Conservation (phyloP, 2,888 invertebrate genomes). For the Epiblema foenella region DNA sequence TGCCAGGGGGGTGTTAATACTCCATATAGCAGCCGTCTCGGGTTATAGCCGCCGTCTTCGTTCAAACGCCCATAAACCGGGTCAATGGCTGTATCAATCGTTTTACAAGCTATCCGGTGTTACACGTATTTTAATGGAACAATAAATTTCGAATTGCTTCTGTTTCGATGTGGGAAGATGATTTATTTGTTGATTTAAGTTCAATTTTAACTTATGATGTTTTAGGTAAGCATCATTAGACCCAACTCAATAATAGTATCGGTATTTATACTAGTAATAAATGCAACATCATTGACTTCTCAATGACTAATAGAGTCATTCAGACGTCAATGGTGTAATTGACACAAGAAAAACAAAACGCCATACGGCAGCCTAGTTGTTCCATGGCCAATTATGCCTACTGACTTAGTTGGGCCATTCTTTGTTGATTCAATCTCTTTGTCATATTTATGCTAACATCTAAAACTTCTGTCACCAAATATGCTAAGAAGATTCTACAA, state of each 20-base stretch:
- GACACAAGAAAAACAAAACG: conserved; percentile 2
- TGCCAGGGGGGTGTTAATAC: neutral
- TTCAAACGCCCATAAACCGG: conserved; percentile 10
- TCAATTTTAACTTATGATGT: neutral
- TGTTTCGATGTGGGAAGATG: neutral
- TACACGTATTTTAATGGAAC: neutral
- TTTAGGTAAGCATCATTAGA: neutral
- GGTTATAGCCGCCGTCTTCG: conserved; percentile 17
- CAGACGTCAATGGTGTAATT: conserved; percentile 1
- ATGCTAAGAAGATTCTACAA: too few relatives aligned
- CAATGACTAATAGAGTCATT: too few relatives aligned
- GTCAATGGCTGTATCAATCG: conserved; percentile 25
- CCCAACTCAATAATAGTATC: neutral
- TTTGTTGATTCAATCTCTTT: neutral
- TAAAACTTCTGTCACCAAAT: too few relatives aligned
- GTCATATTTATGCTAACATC: too few relatives aligned
- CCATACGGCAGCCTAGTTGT: neutral
- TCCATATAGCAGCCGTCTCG: neutral
- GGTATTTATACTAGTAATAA: too few relatives aligned
- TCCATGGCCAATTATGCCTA: neutral
- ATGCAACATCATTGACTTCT: too few relatives aligned
- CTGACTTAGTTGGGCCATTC: neutral
- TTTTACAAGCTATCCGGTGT: conserved; percentile 15
- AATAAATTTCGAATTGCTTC: conserved; percentile 6
- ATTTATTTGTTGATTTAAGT: too few relatives aligned